A percentile compares a stretch with the other conserved stretches of the same genome.
Evolutionary conservation across 2,113 vertebrate genomes (phyloP).

Genomic region (Otolemur garnettii): DNA sequence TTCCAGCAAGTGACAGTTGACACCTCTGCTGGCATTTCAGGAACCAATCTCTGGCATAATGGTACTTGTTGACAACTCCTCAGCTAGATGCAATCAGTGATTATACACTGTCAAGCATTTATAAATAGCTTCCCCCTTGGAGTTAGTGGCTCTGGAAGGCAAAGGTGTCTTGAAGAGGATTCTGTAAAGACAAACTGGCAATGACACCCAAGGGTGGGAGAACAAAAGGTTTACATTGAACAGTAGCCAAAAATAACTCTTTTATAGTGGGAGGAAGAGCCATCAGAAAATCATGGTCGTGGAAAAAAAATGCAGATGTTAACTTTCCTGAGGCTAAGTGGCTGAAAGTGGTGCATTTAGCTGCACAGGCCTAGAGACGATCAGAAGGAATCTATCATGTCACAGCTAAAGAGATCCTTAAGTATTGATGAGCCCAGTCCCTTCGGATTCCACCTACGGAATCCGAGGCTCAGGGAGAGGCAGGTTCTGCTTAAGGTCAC

Average conservation of each 20-base stretch:
- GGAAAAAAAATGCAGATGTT: not conserved
- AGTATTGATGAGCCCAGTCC: not conserved
- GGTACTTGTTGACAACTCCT: slow-evolving; percentile 31
- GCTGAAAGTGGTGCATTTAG: slow-evolving; percentile 4
- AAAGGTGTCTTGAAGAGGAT: slow-evolving; percentile 57
- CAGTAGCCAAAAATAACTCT: slow-evolving; percentile 62
- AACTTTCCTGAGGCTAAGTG: slow-evolving; percentile 52
- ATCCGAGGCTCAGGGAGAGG: not conserved
- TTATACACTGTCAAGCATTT: slow-evolving; percentile 38
- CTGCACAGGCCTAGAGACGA: not conserved
- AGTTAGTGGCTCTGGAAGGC: slow-evolving; percentile 48
- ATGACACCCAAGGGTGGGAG: not conserved
- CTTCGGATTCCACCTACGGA: not conserved
- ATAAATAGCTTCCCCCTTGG: slow-evolving; percentile 62
- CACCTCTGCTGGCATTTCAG: not conserved
- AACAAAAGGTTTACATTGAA: slow-evolving; percentile 63
- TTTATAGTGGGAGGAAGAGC: slow-evolving; percentile 32
- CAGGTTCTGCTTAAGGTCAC: not conserved
- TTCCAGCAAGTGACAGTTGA: slow-evolving; percentile 16
- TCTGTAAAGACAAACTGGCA: slow-evolving; percentile 20
- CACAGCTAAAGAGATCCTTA: not conserved
- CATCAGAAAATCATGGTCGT: not conserved
- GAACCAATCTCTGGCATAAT: not conserved
- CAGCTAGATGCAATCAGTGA: not conserved
- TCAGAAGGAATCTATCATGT: not conserved